A percentile compares a stretch with the other conserved stretches of the same genome.
Conservation (phyloP, 2,888 invertebrate species). For the Stegana nigrithorax region DNA sequence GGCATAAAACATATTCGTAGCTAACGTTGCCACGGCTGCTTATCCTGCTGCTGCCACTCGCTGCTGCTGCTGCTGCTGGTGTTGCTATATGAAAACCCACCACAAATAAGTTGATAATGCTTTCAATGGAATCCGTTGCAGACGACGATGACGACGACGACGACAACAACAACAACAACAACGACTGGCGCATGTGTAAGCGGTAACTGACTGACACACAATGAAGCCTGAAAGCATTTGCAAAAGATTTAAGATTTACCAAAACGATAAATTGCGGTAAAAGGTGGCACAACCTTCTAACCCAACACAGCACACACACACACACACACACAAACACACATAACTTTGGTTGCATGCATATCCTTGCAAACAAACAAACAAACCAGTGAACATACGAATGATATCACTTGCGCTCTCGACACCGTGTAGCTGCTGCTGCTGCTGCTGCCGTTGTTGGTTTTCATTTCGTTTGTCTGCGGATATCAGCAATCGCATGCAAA, state of each 20-base stretch:
- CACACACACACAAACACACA: slow-evolving; percentile 14
- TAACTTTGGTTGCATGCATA: background rate
- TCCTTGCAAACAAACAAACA: background rate
- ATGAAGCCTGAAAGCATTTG: slow-evolving; percentile 28
- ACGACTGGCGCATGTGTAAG: slow-evolving; percentile 21
- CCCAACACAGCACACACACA: slow-evolving; percentile 16
- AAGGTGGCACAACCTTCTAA: slow-evolving; percentile 42
- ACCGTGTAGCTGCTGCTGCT: too few species aligned
- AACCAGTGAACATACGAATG: background rate
- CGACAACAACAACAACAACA: too few species aligned
- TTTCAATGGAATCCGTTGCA: background rate
- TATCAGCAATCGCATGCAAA: too few species aligned
- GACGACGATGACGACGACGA: too few species aligned
- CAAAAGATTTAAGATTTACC: slow-evolving; percentile 48
- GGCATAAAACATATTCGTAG: too few species aligned
- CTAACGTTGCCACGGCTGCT: too few species aligned
- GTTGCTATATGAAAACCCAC: too few species aligned
- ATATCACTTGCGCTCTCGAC: too few species aligned
- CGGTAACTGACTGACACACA: too few species aligned
- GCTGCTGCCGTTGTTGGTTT: too few species aligned
- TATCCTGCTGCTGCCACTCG: background rate
- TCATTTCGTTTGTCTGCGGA: too few species aligned
- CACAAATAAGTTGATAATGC: slow-evolving; percentile 12
- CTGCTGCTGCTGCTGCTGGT: background rate
- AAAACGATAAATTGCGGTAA: slow-evolving; percentile 55